Base-by-base conservation (phyloP, 35 echinoderm and acorn worm genomes). In the Heliocidaris tuberculata region DNA sequence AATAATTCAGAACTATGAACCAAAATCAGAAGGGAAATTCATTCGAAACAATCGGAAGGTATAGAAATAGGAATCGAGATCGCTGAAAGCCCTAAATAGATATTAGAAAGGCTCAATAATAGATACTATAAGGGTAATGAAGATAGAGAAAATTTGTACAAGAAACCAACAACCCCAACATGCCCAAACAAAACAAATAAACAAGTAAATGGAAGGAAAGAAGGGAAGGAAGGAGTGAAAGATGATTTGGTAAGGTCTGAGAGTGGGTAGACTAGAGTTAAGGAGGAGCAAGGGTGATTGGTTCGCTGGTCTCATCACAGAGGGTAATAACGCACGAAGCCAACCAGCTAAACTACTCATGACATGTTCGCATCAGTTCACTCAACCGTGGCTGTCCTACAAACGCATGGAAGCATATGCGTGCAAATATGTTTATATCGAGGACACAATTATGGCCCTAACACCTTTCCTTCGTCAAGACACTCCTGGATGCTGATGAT, bases 341-440 rank as follows among this genome's bases (percentile, higher is more conserved):
- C 50, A 93, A 93, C 87, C 87, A 89, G 47, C 29, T 35, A 89
- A 89, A 89, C 87, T 89, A 89, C 87, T 47, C 87, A 89, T 89
- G 87, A 32, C 87, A 89, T 35, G 12, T 48, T 89, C 31, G 87
- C 21, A 48, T 89, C 87, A 17, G 31, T 32, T 89, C 87, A 89
- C 87, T 89, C 87, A 89, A 47, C 31, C 32, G 32, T 47, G 11
- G 35, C 10, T 89, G 87, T 48, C 87, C 87, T 32, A 89, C 31
- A 89, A 89, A 89, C 87, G 87, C 87, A 48, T 89, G 87, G 19
- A 47, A 47, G 87, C 87, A 89, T 48, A 42, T 89, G 27, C 31
- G 21, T 48, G 0, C 87, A 89, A 89, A 89, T 89, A 88, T 88
- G 86, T 88, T 88, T 88, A 88, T 35, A 89, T 89, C 87, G 32